Evolutionary conservation across 2,888 invertebrate species (phyloP), one percentile per base, ranked within the genome.

Genomic region (Matsumyia berberina): DNA sequence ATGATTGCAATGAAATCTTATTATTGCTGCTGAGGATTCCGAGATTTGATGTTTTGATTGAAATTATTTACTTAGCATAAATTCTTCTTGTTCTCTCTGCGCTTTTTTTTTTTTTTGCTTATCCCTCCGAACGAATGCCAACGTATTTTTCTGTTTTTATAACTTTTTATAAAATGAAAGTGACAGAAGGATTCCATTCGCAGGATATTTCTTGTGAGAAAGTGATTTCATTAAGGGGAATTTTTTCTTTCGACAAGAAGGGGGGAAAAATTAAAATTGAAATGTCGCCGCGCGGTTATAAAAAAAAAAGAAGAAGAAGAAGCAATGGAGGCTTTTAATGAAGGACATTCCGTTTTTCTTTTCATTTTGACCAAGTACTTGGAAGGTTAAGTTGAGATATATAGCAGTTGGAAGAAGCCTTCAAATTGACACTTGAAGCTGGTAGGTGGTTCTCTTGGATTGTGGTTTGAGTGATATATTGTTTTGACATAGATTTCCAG

Each of bases 31-130:
- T 46, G 53, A 49, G 58, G 39, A 64, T 60, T 62, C 51, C 11
- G 19, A 66, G 70, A 76, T 79, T 57, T 74, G 69, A 57, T 73
- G 53, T 79, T 85, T 76, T 74, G 80, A 85, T 79, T 85, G 69
- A 74, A 85, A 74, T 74, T 79, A 79, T 79, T 79, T 79, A 74
- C 76, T 85, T 69, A 74, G 79, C 74, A 79, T 58, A 74, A 74
- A 64, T 69, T 69, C 31, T 64, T 55, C 7, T 67, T 51, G n/a
- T 51, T 44, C 33, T 46, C 12, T 12, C 3, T 37, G 5, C 35
- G n/a, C 57, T 15, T 55, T 19, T 39, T 57, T 31, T 39, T 35
- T 19, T 35, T 5, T 60, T 33, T 55, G n/a, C n/a, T n/a, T 31
- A 17, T 42, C 11, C 35, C 3, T 67, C 15, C 3, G 1, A 8